Evolutionary conservation across 2,888 invertebrate species (phyloP), one percentile per base, ranked within the genome.

Genomic region (Tenthredo distinguenda): DNA sequence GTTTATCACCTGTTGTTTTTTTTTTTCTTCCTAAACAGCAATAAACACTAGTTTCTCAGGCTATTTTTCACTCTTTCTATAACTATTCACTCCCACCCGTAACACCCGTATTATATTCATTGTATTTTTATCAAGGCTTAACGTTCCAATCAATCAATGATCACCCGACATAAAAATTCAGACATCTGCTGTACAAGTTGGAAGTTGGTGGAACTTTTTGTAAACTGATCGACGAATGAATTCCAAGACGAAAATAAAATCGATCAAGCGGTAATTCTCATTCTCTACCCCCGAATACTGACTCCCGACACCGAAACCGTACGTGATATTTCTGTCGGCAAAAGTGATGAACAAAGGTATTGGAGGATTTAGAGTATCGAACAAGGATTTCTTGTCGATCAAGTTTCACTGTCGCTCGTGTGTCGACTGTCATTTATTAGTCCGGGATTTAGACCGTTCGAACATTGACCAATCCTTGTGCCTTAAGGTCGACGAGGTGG

Each of bases 361-460:
- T 2, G 10, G 10, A 12, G 12, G 43, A 9, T 7, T 9, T 40
- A 6, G 43, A 43, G 12, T 43, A 43, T 43, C 43, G 2, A 2
- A 43, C 43, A 2, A 43, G 12, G 12, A 12, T 43, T 43, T 43
- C 21, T 21, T 2, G 26, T n/a, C 21, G 21, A 71, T 71, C 34
- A 37, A 34, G 37, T 71, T 37, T n/a, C 71, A 71, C 9, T 40
- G 21, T 72, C n/a, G 12, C 72, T n/a, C 26, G 26, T 74, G 2
- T 40, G 40, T 74, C 72, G 43, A 74, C 72, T 74, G 72, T 74
- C 72, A 43, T 74, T 74, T 7, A 43, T 43, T 21, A 4, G 72
- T 15, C 43, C n/a, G n/a, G 3, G 72, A 43, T 12, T 43, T 12
- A 40, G 7, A 74, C 10, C 37, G 72, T 74, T 74, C 21, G 21